Base-by-base conservation (phyloP, 2,797 vertebrate species). In the Dallia pectoralis region DNA sequence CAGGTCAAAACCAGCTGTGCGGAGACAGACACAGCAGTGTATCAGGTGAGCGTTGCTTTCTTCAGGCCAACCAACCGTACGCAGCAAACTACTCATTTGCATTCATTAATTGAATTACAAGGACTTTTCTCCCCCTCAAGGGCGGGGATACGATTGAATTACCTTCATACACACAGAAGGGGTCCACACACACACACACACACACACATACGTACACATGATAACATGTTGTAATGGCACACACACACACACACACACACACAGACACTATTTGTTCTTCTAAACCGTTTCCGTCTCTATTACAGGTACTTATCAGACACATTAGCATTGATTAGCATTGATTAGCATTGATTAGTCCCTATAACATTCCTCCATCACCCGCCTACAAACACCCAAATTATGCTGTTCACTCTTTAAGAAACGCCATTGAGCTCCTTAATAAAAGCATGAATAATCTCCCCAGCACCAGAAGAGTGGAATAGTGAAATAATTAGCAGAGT, bases 71-170 rank as follows among this genome's bases (percentile, higher is more conserved):
- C 71, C 77, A 78, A 76, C 80, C 72, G 66, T 81, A 73, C 77
- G 82, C 72, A 88, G 72, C 72, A 73, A 85, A 72, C 79, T 77
- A 80, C 79, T 82, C 77, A 90, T 84, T 76, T 86, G 77, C 84
- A 87, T 90, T 80, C 79, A 86, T 89, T 86, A 86, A 85, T 85
- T 83, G 77, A 71, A 72, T 62, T 75, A 69, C 84, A 72, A 89
- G 82, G 88, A 74, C 79, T 88, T 69, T 71, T 71, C 69, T 72
- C 77, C 79, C 76, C 77, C 88, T 85, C 89, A 69, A 75, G 88
- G 89, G 87, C 88, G 85, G 88, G 89, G 85, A 79, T 87, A 78
- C 84, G 82, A 94, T 94, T 90, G 91, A 91, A 92, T 93, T 93
- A 93, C 85, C 91, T 92, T 92, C 88, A 89, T 91, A 87, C 77